Conservation (phyloP, 2,888 invertebrate species). For the Cyrtodaria siliqua region DNA sequence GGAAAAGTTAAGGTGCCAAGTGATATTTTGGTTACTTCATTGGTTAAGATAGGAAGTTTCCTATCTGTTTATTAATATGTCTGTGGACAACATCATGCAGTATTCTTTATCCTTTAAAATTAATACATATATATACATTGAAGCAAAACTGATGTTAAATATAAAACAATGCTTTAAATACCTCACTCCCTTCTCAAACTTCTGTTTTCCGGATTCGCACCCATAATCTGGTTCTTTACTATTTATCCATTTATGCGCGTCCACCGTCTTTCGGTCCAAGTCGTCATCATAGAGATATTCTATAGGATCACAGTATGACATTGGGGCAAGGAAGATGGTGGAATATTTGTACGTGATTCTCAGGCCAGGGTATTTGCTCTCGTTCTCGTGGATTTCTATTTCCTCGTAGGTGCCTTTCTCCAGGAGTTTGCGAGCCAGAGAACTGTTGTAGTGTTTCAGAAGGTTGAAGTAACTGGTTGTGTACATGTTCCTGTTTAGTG, state of each 20-base stretch:
- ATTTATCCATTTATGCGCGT: conserved; percentile 86
- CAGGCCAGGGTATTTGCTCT: conserved; percentile 81
- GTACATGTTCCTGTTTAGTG: conserved; percentile 75
- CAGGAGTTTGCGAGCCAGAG: conserved; percentile 70
- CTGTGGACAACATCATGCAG: too few relatives aligned
- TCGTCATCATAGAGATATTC: conserved; percentile 86
- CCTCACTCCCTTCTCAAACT: conserved; percentile 85
- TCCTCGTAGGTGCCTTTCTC: conserved; percentile 79
- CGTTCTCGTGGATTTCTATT: conserved; percentile 81
- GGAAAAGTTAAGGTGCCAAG: too few relatives aligned
- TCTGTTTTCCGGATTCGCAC: conserved; percentile 79
- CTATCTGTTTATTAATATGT: too few relatives aligned
- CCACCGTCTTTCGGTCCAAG: conserved; percentile 84
- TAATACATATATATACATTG: too few relatives aligned
- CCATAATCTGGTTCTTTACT: conserved; percentile 79
- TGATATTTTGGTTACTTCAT: too few relatives aligned
- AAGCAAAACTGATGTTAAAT: too few relatives aligned
- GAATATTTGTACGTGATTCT: conserved; percentile 85
- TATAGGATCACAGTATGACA: conserved; percentile 86
- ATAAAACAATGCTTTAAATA: conserved; percentile 58
- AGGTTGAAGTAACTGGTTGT: conserved; percentile 85
- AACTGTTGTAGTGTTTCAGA: conserved; percentile 85
- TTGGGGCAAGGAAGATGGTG: conserved; percentile 85
- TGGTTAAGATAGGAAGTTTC: too few relatives aligned
- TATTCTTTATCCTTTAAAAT: too few relatives aligned